Evolutionary conservation across 2,888 invertebrate genomes (phyloP), one percentile per base, ranked within the genome.

Genomic region (Noctuana brunneofusca): DNA sequence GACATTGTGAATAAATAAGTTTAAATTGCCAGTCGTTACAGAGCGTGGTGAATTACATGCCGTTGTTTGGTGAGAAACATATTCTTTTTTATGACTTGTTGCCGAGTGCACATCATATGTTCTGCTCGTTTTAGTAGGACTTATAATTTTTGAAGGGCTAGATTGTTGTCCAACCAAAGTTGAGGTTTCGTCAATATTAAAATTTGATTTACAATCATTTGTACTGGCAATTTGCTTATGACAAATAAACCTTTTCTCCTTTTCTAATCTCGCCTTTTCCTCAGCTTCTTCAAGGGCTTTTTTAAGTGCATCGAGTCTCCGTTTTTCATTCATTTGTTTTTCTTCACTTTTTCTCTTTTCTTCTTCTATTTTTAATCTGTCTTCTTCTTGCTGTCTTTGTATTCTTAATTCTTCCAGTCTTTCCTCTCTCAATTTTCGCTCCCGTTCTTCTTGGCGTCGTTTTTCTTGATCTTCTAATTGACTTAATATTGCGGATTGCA

Each of bases 381-480:
- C 95, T 65, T 93, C 86, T 84, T 95, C 95, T 74, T 95, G 93
- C 77, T 97, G 96, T 48, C 94, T 92, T 68, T 93, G 93, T 65
- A 97, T 92, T 65, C 96, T 92, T 67, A 95, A 92, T 75, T 97
- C 97, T 81, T 97, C 97, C 68, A 96, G 92, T 69, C 93, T 92
- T 80, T 98, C 98, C 81, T 97, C 97, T 73, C 92, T 93, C 67
- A 95, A 84, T 68, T 94, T 93, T 58, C 92, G 92, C 76, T 96
- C 96, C 68, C 94, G 93, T 80, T 98, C 97, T 81, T 96, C 95
- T 73, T 94, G 94, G 12, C 96, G 93, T 58, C 93, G 91, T 72
- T 94, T 92, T 75, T 97, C 96, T 49, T 96, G 93, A 76, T 97
- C 97, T 78, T 96, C 96, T 58, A 98, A 90, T 81, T 98, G 97